Percentiles rank a stretch among this genome's conserved stretches.
Conservation (phyloP, 2,113 vertebrate species). For the Heteronetta atricapilla region DNA sequence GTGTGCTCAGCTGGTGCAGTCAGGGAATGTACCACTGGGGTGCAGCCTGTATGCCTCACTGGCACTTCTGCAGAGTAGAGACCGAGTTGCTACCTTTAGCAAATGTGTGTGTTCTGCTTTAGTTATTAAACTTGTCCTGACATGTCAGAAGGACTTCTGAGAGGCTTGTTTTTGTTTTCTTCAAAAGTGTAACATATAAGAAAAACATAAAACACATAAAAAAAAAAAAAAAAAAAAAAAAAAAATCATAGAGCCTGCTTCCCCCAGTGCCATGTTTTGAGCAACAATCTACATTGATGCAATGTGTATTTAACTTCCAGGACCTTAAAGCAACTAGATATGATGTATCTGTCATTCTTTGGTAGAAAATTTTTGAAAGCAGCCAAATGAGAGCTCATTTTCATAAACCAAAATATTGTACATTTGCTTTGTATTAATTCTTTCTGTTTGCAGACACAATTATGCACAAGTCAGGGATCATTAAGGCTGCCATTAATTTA, state of each 20-base stretch:
- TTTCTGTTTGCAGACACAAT: not conserved
- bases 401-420: not conserved
- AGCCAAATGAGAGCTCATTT: not conserved
- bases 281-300: not conserved
- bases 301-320: not conserved
- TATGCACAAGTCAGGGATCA: not conserved
- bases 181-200: not conserved
- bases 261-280: not conserved
- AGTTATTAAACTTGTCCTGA: not conserved
- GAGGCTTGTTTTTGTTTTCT: not conserved
- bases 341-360: not conserved
- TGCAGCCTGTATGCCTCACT: not conserved
- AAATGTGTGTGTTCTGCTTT: not conserved
- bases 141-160: not conserved
- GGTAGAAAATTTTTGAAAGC: not conserved
- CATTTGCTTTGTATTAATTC: not conserved
- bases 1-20: not conserved
- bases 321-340: not conserved
- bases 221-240: not conserved
- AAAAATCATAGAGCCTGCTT: not conserved
- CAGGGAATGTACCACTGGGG: accelerated
- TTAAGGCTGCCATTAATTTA: not conserved
- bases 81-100: not conserved
- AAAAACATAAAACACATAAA: not conserved
- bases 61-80: accelerated